phyloP scores from a whole-genome alignment of 2,113 vertebrate genomes.

The Dipodomys ordii region DNA sequence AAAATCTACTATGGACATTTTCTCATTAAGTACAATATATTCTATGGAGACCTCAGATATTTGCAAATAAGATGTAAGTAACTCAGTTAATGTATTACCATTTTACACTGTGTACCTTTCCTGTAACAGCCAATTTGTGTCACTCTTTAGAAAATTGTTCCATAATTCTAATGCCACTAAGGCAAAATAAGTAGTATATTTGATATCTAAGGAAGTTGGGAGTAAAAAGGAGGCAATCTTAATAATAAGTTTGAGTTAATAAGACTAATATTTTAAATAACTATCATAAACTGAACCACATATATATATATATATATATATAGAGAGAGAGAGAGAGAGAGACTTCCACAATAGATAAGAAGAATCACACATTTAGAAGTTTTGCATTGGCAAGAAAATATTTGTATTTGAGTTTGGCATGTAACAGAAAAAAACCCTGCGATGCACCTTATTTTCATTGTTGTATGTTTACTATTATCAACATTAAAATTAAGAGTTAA shows the following conservation, averaged over 20 bases:
- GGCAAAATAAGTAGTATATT: background rate
- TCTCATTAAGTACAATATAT: background rate
- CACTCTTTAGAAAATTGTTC: no score
- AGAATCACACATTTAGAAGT: background rate
- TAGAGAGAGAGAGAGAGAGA: no score
- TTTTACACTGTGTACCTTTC: background rate
- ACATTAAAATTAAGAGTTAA: background rate
- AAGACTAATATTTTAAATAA: constrained; percentile 19
- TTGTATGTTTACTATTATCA: background rate
- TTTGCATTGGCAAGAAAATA: background rate
- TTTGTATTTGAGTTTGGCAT: background rate
- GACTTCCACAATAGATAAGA: background rate
- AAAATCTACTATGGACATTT: constrained; percentile 1
- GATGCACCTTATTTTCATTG: background rate
- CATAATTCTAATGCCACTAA: no score
- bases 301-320: no score
- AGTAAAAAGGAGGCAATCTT: constrained; percentile 55
- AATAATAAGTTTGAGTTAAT: constrained; percentile 63
- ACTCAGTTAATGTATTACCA: background rate
- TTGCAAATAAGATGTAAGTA: background rate
- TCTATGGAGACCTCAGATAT: background rate
- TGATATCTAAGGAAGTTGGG: constrained; percentile 40
- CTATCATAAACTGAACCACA: background rate
- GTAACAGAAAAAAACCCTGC: background rate
- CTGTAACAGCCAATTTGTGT: no score